These are phyloP conservation scores for Danaus chrysippus DNA, from an alignment of 2,888 invertebrate genomes.

Conservation along the genomic window DNA sequence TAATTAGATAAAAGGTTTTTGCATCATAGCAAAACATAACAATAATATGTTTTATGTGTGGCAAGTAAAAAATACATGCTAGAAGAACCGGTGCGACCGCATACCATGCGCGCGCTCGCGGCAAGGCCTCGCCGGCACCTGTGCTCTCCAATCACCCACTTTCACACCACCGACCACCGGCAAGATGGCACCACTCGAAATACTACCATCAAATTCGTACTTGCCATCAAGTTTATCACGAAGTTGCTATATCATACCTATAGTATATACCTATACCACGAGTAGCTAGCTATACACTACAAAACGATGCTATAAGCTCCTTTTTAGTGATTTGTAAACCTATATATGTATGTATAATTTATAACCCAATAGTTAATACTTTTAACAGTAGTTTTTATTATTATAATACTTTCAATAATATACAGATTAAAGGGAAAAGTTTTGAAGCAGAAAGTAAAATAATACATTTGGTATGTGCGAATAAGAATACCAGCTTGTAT, in stretches of 20 bases:
- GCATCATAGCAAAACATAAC: slow-evolving; percentile 72
- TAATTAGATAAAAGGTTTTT: slow-evolving; percentile 46
- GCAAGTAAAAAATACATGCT: slow-evolving; percentile 75
- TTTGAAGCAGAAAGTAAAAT: too few species aligned
- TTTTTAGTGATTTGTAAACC: too few species aligned
- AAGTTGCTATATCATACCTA: slow-evolving; percentile 8
- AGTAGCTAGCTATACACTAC: too few species aligned
- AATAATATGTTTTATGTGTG: slow-evolving; percentile 76
- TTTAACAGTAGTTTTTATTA: too few species aligned
- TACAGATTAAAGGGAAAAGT: too few species aligned
- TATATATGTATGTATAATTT: too few species aligned
- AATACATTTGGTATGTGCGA: too few species aligned
- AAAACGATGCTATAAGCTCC: too few species aligned
- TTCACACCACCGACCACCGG: slow-evolving; percentile 46
- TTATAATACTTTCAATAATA: too few species aligned
- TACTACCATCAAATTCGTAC: slow-evolving; percentile 9
- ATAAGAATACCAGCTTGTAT: too few species aligned
- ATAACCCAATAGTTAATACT: too few species aligned
- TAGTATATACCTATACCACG: not conserved
- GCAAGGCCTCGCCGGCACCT: slow-evolving; percentile 67
- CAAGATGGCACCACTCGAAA: slow-evolving; percentile 27
- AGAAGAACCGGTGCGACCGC: slow-evolving; percentile 78
- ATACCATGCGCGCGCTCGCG: slow-evolving; percentile 72
- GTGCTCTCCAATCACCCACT: slow-evolving; percentile 56
- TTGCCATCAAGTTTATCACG: not conserved